Evolutionary conservation across 2,113 vertebrate genomes (phyloP).

Genomic region (Bubo scandiacus): DNA sequence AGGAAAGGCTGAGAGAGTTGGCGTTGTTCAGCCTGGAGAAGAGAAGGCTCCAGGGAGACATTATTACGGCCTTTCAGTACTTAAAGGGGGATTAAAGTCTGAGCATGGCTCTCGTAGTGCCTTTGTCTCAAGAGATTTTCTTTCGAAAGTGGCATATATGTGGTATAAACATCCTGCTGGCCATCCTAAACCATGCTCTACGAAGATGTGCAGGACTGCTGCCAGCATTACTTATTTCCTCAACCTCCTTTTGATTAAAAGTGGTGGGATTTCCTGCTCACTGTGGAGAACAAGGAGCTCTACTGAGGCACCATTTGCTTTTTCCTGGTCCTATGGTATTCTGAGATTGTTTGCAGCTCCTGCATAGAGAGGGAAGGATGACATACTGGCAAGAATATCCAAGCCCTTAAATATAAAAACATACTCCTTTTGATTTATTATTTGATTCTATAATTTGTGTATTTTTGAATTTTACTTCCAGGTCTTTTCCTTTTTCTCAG

Average conservation of each 20-base stretch:
- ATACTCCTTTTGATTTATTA: not conserved
- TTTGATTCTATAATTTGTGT: not conserved
- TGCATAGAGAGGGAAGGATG: not conserved
- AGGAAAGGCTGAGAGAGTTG: too few relatives aligned
- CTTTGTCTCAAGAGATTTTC: not conserved
- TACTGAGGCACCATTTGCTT: not conserved
- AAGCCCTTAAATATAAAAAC: not conserved
- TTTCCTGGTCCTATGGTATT: not conserved
- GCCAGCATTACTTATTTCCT: not conserved
- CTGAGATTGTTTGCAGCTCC: not conserved
- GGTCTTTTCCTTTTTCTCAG: not conserved
- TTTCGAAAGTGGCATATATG: not conserved
- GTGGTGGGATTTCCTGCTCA: not conserved
- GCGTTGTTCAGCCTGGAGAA: too few relatives aligned
- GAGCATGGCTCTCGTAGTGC: not conserved
- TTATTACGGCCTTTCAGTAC: too few relatives aligned
- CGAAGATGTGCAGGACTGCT: not conserved
- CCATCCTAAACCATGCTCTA: not conserved
- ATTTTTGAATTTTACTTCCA: not conserved
- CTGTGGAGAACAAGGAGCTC: not conserved
- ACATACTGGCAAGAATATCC: not conserved
- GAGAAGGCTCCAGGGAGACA: too few relatives aligned
- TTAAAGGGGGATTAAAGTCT: not conserved
- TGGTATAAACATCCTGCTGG: not conserved
- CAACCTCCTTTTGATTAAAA: not conserved